A percentile compares a stretch with the other conserved stretches of the same genome.
Conservation (phyloP, 2,113 vertebrate species). For the Nibea coibor region DNA sequence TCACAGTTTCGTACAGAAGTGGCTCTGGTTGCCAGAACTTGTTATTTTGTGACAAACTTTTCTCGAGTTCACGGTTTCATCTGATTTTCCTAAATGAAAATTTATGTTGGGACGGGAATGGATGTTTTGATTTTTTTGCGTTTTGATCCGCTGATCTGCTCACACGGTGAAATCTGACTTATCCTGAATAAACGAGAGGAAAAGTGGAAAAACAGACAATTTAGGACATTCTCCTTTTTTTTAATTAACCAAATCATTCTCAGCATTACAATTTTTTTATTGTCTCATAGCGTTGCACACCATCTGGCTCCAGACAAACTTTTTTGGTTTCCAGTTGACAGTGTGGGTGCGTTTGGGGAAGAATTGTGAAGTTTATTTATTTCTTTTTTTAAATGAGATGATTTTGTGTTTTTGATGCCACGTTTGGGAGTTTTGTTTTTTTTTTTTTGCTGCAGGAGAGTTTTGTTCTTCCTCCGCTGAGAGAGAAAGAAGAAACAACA, state of each 20-base stretch:
- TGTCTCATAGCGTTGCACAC: constrained; percentile 37
- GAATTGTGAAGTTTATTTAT: constrained; percentile 3
- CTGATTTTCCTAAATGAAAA: background rate
- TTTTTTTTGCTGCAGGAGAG: constrained; percentile 35
- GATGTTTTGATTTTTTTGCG: background rate
- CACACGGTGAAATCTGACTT: constrained; percentile 12
- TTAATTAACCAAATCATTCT: constrained; percentile 9
- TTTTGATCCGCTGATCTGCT: background rate
- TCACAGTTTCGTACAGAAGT: background rate
- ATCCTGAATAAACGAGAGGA: constrained; percentile 1
- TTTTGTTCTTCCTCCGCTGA: constrained; percentile 52
- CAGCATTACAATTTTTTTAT: background rate
- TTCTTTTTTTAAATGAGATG: constrained; percentile 30
- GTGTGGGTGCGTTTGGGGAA: constrained; percentile 41
- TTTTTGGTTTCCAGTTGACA: constrained; percentile 32
- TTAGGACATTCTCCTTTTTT: background rate
- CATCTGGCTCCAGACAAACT: constrained; percentile 61
- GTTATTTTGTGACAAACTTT: background rate
- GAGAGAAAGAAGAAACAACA: constrained; percentile 64
- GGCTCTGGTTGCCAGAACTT: background rate
- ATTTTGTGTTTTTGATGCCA: constrained; percentile 49
- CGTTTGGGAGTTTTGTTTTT: constrained; percentile 21
- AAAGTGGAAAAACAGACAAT: background rate
- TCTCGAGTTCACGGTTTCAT: background rate
- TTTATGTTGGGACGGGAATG: rapidly evolving